A percentile compares a stretch with the other conserved stretches of the same genome.
phyloP scores from a whole-genome alignment of 2,888 invertebrate genomes.

The Nemotelus nigrinus region DNA sequence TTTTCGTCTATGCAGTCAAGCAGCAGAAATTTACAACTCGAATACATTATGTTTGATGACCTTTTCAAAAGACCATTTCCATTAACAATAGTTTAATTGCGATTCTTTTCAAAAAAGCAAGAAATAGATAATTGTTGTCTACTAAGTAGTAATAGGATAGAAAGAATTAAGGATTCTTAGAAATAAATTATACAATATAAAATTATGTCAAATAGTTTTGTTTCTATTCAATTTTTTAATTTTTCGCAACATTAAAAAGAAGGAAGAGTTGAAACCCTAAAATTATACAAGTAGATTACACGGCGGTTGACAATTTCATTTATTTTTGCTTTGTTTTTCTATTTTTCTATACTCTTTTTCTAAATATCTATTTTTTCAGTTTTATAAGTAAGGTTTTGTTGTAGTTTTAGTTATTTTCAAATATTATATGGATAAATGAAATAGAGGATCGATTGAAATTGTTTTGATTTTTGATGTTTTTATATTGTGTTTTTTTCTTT shows the following conservation, averaged over 20 bases:
- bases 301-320: slow-evolving; percentile 36
- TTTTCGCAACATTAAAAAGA: not conserved
- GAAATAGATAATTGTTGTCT: too few relatives aligned
- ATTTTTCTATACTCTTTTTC: slow-evolving; percentile 19
- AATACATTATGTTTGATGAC: not conserved
- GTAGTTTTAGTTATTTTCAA: not conserved
- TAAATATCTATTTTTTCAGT: slow-evolving; percentile 28
- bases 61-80: not conserved
- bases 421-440: slow-evolving; percentile 27
- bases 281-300: slow-evolving; percentile 29
- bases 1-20: not conserved
- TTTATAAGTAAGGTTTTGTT: slow-evolving; percentile 13
- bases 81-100: too few relatives aligned
- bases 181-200: not conserved
- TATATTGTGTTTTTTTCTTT: slow-evolving; percentile 9
- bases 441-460: slow-evolving; percentile 1
- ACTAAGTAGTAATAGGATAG: too few relatives aligned
- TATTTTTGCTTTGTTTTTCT: slow-evolving; percentile 24
- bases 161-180: not conserved
- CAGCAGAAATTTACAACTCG: not conserved
- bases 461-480: not conserved
- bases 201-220: not conserved
- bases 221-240: slow-evolving; percentile 9
- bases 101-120: too few relatives aligned
- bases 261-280: slow-evolving; percentile 23